Evolutionary conservation across 2,113 vertebrate species (phyloP).

Genomic region (Oncorhynchus mykiss): DNA sequence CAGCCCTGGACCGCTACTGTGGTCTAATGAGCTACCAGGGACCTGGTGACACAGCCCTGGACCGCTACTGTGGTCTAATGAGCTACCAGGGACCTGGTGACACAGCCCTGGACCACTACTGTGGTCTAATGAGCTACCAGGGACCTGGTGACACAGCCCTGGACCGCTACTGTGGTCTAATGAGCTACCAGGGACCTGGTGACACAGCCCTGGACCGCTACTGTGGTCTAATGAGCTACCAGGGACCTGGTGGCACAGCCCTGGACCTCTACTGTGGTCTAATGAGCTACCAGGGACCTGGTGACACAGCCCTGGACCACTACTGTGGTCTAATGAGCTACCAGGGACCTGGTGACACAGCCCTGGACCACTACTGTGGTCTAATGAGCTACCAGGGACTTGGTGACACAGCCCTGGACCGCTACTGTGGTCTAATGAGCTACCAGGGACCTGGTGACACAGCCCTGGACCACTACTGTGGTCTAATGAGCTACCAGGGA

Average conservation of each 20-base stretch:
- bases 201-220: no score
- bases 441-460: constrained; percentile 40
- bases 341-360: constrained; percentile 40
- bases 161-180: no score
- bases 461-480: not conserved
- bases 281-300: no score
- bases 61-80: no score
- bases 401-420: constrained; percentile 30
- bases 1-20: not conserved
- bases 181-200: no score
- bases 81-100: constrained; percentile 36
- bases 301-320: no score
- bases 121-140: constrained; percentile 41
- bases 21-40: constrained; percentile 5
- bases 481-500: constrained; percentile 11
- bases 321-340: no score
- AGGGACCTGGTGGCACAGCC: no score
- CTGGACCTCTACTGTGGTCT: no score
- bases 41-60: constrained; percentile 34
- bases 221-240: no score
- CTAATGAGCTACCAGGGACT: constrained; percentile 17
- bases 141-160: not conserved
- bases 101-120: not conserved
- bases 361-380: not conserved
- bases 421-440: no score